Evolutionary conservation across 2,888 invertebrate species (phyloP).

Genomic region (Perizoma affinitatum): DNA sequence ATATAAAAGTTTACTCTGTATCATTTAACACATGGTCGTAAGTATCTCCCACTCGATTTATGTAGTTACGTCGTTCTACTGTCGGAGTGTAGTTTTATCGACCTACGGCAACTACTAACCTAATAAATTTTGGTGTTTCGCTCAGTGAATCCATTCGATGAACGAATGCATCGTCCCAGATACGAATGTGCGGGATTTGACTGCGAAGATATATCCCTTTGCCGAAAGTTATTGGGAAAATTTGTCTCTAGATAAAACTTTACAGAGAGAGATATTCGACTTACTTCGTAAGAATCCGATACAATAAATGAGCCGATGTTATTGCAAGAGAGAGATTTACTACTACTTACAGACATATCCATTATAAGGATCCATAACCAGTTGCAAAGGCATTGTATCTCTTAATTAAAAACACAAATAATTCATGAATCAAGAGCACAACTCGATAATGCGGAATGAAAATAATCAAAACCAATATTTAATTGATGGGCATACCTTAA

Average conservation of each 20-base stretch:
- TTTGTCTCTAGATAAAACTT: constrained; percentile 36
- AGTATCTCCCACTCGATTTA: constrained; percentile 65
- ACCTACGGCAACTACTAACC: constrained; percentile 84
- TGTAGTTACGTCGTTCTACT: constrained; percentile 71
- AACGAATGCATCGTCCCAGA: constrained; percentile 83
- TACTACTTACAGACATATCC: constrained; percentile 1
- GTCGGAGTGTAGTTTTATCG: constrained; percentile 76
- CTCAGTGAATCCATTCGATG: constrained; percentile 79
- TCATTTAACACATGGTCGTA: constrained; percentile 68
- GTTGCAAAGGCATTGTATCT: constrained; percentile 45
- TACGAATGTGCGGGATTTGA: constrained; percentile 75
- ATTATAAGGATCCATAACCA: constrained; percentile 32
- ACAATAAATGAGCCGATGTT: constrained; percentile 5
- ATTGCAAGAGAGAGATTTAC: constrained; percentile 5
- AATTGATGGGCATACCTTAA: constrained; percentile 83
- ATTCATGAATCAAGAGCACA: constrained; percentile 68
- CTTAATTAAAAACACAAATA: constrained; percentile 66
- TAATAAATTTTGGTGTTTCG: constrained; percentile 84
- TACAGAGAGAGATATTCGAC: constrained; percentile 4
- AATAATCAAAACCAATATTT: constrained; percentile 80
- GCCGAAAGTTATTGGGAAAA: constrained; percentile 48
- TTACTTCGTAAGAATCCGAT: neutral
- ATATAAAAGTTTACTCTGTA: constrained; percentile 71
- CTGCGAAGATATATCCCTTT: constrained; percentile 61
- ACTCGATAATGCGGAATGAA: constrained; percentile 72